Evolutionary conservation across 2,888 invertebrate species (phyloP).

Genomic region (Synergus gifuensis): DNA sequence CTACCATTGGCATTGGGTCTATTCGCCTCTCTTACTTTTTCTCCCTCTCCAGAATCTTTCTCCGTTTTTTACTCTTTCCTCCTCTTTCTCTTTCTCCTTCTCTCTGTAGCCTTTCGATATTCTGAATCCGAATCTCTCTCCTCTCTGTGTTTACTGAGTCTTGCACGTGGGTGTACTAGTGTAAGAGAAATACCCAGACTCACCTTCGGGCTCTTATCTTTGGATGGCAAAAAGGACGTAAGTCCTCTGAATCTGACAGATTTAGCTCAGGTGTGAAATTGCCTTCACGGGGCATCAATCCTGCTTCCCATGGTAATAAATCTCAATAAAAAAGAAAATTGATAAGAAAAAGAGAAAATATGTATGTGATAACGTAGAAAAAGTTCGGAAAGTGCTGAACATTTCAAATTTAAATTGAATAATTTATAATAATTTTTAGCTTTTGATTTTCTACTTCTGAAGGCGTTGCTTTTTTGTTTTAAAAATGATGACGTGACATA

Average conservation of each 20-base stretch:
- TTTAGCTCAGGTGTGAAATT: slow-evolving; percentile 38
- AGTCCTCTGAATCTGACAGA: slow-evolving; percentile 29
- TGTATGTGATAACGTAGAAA: too few species aligned
- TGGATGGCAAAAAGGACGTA: slow-evolving; percentile 12
- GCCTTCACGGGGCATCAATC: background rate
- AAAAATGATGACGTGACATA: background rate
- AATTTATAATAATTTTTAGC: too few species aligned
- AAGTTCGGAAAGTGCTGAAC: too few species aligned
- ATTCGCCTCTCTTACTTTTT: slow-evolving; percentile 67
- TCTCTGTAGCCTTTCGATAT: slow-evolving; percentile 51
- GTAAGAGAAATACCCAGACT: slow-evolving; percentile 54
- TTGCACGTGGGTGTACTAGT: slow-evolving; percentile 68
- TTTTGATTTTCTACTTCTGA: too few species aligned
- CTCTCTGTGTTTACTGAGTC: slow-evolving; percentile 62
- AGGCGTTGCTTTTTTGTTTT: background rate
- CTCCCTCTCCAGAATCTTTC: slow-evolving; percentile 56
- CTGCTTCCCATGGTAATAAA: background rate
- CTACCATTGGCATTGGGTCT: slow-evolving; percentile 74
- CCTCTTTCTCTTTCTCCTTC: slow-evolving; percentile 49
- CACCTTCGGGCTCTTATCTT: slow-evolving; percentile 48
- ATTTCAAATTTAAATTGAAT: too few species aligned
- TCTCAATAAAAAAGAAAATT: background rate
- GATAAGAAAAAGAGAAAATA: background rate
- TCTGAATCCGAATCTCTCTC: slow-evolving; percentile 59
- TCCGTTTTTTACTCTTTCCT: slow-evolving; percentile 59